Percentiles rank a stretch among this genome's conserved stretches.
phyloP scores from a whole-genome alignment of 2,113 vertebrate genomes.

The Hucho hucho region DNA sequence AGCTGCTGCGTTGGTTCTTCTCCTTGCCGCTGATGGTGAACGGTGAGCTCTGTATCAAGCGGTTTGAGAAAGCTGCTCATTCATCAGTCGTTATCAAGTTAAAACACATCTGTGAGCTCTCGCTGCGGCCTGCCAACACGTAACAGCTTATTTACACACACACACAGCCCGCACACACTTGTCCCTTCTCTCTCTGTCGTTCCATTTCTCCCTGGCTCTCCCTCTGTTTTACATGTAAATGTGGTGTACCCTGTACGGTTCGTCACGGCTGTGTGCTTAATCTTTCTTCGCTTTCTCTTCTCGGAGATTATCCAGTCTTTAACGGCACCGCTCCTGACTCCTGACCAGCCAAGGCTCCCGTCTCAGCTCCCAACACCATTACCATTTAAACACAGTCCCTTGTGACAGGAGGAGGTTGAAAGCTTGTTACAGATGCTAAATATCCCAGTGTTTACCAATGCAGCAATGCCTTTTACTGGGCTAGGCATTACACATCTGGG shows the following conservation, averaged over 20 bases:
- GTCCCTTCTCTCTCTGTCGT: slow-evolving; percentile 8
- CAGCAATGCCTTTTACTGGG: slow-evolving; percentile 24
- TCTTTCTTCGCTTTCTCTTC: slow-evolving; percentile 69
- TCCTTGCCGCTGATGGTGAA: slow-evolving; percentile 43
- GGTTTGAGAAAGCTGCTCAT: slow-evolving; percentile 54
- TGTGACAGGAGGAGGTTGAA: slow-evolving; percentile 57
- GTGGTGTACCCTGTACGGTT: slow-evolving; percentile 58
- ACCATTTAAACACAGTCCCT: slow-evolving; percentile 70
- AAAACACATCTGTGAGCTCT: slow-evolving; percentile 66
- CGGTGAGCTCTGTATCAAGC: slow-evolving; percentile 53
- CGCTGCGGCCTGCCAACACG: slow-evolving; percentile 52
- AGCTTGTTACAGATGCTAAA: slow-evolving; percentile 57
- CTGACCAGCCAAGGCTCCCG: slow-evolving; percentile 43
- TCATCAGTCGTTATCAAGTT: slow-evolving; percentile 73
- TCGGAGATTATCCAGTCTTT: slow-evolving; percentile 66
- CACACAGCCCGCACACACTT: slow-evolving; percentile 13
- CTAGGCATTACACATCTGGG: slow-evolving; percentile 23
- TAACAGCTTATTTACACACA: slow-evolving; percentile 39
- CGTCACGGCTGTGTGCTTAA: slow-evolving; percentile 66
- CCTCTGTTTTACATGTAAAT: slow-evolving; percentile 71
- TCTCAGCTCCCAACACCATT: slow-evolving; percentile 56
- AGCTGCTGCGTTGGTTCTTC: slow-evolving; percentile 35
- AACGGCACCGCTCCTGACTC: slow-evolving; percentile 44
- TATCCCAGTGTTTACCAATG: slow-evolving; percentile 34
- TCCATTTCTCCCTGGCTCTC: slow-evolving; percentile 45